Percentiles rank a stretch among this genome's conserved stretches.
Evolutionary conservation across 1,140 invertebrate species (phyloP).

Genomic region (Nephila pilipes): DNA sequence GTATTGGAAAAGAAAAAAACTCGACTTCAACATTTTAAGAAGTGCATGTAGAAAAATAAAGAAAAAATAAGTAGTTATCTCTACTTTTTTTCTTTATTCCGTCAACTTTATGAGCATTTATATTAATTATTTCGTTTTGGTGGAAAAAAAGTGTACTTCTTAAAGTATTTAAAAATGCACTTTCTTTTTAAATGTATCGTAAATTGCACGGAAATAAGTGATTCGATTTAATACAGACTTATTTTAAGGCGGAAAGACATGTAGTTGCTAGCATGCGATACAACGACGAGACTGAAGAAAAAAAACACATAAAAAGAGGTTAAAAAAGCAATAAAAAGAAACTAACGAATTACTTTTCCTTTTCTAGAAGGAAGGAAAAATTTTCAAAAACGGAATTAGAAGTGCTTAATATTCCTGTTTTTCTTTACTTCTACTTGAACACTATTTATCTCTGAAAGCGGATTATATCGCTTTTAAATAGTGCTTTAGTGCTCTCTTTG

Average conservation of each 20-base stretch:
- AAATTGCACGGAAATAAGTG: conserved; percentile 49
- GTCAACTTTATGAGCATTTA: conserved; percentile 23
- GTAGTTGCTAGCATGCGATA: not conserved
- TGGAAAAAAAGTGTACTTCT: not conserved
- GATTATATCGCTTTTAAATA: conserved; percentile 40
- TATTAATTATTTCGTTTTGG: conserved; percentile 54
- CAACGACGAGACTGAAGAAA: not conserved
- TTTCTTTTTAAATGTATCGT: conserved; percentile 19
- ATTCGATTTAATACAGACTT: conserved; percentile 28
- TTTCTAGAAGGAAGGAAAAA: not conserved
- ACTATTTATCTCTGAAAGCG: conserved; percentile 31
- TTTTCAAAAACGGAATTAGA: conserved; percentile 35
- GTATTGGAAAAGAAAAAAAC: not conserved
- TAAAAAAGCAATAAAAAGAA: conserved; percentile 2
- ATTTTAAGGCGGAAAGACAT: conserved; percentile 11
- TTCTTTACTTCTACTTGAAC: conserved; percentile 13
- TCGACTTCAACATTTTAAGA: not conserved
- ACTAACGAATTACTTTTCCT: not conserved
- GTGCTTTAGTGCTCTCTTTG: not conserved
- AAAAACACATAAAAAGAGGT: conserved; percentile 2
- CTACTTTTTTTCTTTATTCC: not conserved
- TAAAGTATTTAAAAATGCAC: conserved; percentile 12
- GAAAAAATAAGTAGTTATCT: not conserved
- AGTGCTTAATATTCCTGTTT: conserved; percentile 16
- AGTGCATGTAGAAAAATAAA: not conserved